These are phyloP conservation scores for Agriopis marginaria DNA, from an alignment of 2,888 invertebrate species.

Conservation along the genomic window DNA sequence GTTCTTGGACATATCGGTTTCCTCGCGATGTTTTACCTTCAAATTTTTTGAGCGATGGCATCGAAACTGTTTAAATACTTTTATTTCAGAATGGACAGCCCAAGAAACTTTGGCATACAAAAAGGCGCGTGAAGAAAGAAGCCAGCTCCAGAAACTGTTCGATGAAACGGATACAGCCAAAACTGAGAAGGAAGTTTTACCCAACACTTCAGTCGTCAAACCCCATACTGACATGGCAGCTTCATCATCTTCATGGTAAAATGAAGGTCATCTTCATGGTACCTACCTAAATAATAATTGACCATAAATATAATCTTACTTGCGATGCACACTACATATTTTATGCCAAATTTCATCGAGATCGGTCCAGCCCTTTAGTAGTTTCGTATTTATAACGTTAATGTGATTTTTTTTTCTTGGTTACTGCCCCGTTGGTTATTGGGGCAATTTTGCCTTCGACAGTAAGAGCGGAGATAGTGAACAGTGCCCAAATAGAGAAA, in stretches of 20 bases:
- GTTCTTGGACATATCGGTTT: too few relatives aligned
- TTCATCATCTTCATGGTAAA: conserved; percentile 64
- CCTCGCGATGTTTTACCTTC: too few relatives aligned
- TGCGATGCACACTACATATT: neutral
- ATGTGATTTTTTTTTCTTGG: too few relatives aligned
- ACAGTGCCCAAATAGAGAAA: too few relatives aligned
- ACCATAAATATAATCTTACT: neutral
- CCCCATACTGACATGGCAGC: conserved; percentile 52
- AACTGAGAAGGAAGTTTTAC: conserved; percentile 51
- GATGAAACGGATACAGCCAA: conserved; percentile 48
- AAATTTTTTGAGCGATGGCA: too few relatives aligned
- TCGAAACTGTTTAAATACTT: neutral
- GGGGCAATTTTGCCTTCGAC: too few relatives aligned
- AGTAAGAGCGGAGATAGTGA: too few relatives aligned
- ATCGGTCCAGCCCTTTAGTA: neutral
- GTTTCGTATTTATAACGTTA: too few relatives aligned
- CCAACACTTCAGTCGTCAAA: conserved; percentile 63
- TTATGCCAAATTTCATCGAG: neutral
- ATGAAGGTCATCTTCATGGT: conserved; percentile 11
- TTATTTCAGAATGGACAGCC: conserved; percentile 72
- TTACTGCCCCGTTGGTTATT: too few relatives aligned
- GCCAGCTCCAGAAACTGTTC: conserved; percentile 55
- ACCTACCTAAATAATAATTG: neutral
- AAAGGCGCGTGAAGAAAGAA: conserved; percentile 73
- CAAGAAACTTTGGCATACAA: conserved; percentile 74